Base-by-base conservation (phyloP, 2,113 vertebrate species). In the Plecotus auritus region DNA sequence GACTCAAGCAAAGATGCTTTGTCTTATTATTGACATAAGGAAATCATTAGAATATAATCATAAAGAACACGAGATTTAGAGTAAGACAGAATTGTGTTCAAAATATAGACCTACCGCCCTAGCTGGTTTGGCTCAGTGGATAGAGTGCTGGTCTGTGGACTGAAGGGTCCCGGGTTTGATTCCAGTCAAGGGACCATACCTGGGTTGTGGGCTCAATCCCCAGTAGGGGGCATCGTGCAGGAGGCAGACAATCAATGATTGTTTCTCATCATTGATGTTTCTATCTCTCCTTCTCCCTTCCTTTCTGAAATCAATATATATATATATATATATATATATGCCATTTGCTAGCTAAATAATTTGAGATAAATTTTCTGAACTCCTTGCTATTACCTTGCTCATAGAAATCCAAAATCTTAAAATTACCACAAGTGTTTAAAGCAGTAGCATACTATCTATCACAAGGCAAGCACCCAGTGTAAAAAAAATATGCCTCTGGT, bases 331-430 rank as follows among this genome's bases (percentile, higher is more conserved):
- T n/a, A n/a, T 73, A 91, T 42, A 93, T 10, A 22, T 93, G 18
- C 23, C 13, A 76, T 88, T 88, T 59, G 69, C 26, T 70, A 84
- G 51, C 45, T 49, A 95, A 93, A 88, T 72, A 94, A 89, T 56
- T 85, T 95, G 40, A 96, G 77, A 88, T 30, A 93, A 94, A 95
- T 91, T 95, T 93, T 26, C 37, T 93, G n/a, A 89, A 16, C 11
- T 61, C 28, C 42, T n/a, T 69, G 67, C 5, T 85, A 88, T 94
- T 91, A 94, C 28, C 17, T 84, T 92, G 28, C 18, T 93, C 30
- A 35, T 35, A 76, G 49, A 37, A 40, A 82, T 37, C n/a, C n/a
- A 70, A 85, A 88, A 72, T 77, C 56, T 35, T 90, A 87, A 56
- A n/a, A 66, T 83, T 76, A 81, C 49, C 1, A 1, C 22, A 87